A percentile compares a stretch with the other conserved stretches of the same genome.
phyloP scores from a whole-genome alignment of 2,113 vertebrate genomes.

The Orientallactaga bullata region DNA sequence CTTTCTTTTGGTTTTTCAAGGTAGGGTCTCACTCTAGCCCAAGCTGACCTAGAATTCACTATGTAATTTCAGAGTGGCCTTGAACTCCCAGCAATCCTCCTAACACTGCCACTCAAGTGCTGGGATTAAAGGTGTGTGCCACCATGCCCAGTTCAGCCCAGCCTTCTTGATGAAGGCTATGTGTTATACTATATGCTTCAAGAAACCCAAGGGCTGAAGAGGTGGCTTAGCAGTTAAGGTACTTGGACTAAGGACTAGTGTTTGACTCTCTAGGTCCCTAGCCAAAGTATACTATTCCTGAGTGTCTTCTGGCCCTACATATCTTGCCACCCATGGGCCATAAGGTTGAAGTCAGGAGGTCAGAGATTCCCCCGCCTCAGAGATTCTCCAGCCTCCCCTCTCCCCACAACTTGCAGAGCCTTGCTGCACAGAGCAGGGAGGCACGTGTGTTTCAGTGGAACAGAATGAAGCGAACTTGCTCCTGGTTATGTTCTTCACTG shows the following conservation, averaged over 20 bases:
- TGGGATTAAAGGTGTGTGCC: too few relatives aligned
- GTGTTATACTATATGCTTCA: neutral
- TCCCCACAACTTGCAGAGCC: neutral
- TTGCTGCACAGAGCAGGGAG: neutral
- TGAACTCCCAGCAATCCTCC: too few relatives aligned
- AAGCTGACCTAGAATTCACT: too few relatives aligned
- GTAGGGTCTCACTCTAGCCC: too few relatives aligned
- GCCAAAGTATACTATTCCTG: neutral
- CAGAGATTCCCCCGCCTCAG: neutral
- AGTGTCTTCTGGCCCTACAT: neutral
- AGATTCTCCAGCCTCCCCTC: neutral
- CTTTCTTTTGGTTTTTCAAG: too few relatives aligned
- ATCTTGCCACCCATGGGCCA: neutral
- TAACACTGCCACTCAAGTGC: too few relatives aligned
- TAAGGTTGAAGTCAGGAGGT: neutral
- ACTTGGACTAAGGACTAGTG: too few relatives aligned
- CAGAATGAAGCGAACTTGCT: neutral
- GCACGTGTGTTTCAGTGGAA: neutral
- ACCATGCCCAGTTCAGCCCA: too few relatives aligned
- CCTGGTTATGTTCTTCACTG: neutral
- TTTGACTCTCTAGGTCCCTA: neutral
- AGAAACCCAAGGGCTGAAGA: neutral
- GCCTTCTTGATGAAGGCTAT: neutral
- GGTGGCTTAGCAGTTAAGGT: too few relatives aligned
- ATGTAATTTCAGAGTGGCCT: too few relatives aligned